Base-by-base conservation (phyloP, 2,888 invertebrate genomes). In the Sminthurides aquaticus region DNA sequence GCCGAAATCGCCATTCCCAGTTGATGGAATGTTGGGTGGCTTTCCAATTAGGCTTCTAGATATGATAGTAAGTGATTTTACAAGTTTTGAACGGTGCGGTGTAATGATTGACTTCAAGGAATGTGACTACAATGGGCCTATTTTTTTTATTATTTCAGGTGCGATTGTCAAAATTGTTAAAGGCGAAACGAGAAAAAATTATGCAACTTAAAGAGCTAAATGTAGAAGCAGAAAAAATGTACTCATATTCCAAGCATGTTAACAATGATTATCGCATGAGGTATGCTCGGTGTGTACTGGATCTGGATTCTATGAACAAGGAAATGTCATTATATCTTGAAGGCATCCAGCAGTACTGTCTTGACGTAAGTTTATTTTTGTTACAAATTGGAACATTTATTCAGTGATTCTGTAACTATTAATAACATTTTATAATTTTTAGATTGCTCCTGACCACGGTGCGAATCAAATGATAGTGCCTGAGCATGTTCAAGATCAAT, bases 261-360 rank as follows among this genome's bases (percentile, higher is more conserved):
- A 85, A 89, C 2, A 86, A 89, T 68, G 94, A 95, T 76, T 97
- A 95, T 78, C 91, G 95, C 78, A 85, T 89, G 74, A 87, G 87
- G 76, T 97, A 97, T 81, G 96, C 96, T 18, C 85, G 86, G 69
- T 78, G 80, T 58, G 87, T 97, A 1, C 86, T 96, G 62, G 91
- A 94, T 71, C 84, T 97, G 75, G 96, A 96, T 77, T 88, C 87
- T 76, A 86, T 97, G 80, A 97, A 97, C 79, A 84, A 85, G 74
- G 91, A 94, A 77, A 84, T 97, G 70, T 88, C 91, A 77, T 87
- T 87, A 69, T 89, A 89, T 78, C 83, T 96, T 59, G 88, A 88
- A 76, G 88, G 89, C 76, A 89, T 95, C 61, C 92, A 94, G 79
- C 82, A 85, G 67, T 86, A 86, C 75, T 91, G 91, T 76, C 87